These are phyloP conservation scores for Pseudomyrmex sp. DNA, from an alignment of 1,140 invertebrate genomes.

Conservation along the genomic window DNA sequence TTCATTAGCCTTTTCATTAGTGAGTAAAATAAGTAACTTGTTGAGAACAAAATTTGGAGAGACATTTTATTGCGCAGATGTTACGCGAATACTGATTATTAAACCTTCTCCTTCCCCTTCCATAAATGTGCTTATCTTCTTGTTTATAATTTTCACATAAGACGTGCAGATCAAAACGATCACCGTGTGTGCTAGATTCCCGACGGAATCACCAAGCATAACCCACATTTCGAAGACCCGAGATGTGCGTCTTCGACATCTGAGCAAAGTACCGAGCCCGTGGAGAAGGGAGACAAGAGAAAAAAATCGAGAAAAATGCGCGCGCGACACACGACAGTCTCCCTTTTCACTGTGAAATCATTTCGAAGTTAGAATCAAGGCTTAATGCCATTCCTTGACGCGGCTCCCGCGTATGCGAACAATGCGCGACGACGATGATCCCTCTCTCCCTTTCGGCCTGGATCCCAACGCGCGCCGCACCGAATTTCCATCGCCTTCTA, in stretches of 20 bases:
- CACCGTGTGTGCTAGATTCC: slow-evolving; percentile 34
- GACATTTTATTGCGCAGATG: background rate
- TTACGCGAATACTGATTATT: background rate
- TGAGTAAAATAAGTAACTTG: no score
- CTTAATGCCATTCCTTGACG: slow-evolving; percentile 64
- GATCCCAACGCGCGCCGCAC: slow-evolving; percentile 61
- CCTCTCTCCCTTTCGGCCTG: slow-evolving; percentile 63
- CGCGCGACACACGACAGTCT: slow-evolving; percentile 37
- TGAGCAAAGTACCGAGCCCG: slow-evolving; percentile 8
- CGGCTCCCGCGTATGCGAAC: slow-evolving; percentile 68
- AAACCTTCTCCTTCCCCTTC: background rate
- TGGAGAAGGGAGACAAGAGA: background rate
- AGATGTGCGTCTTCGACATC: slow-evolving; percentile 22
- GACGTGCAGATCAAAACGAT: background rate
- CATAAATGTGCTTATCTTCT: background rate
- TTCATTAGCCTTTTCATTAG: no score
- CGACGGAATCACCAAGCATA: slow-evolving; percentile 34
- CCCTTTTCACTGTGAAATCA: slow-evolving; percentile 63
- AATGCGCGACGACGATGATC: slow-evolving; percentile 70
- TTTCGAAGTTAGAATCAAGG: slow-evolving; percentile 74
- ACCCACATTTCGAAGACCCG: slow-evolving; percentile 53
- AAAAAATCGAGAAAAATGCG: slow-evolving; percentile 44
- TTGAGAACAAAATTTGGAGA: no score
- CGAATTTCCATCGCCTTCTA: slow-evolving; percentile 58
- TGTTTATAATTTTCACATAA: background rate